phyloP scores from a whole-genome alignment of 2,113 vertebrate species.

The Meles meles region DNA sequence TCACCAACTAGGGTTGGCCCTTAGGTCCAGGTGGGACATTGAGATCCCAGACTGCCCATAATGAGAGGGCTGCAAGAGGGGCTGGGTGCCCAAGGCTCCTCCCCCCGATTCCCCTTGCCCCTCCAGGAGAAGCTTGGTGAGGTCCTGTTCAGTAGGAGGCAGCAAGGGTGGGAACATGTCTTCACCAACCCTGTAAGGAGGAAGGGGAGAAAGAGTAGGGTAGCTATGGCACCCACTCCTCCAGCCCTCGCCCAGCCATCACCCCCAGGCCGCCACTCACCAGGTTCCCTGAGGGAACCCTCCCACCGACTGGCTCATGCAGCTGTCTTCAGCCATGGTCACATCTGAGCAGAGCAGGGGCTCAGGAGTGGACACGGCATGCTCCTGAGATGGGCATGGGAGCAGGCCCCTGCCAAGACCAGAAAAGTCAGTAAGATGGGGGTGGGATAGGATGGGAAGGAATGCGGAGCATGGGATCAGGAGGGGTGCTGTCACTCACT shows the following conservation, averaged over 20 bases:
- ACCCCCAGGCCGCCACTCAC: slow-evolving; percentile 36
- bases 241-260: background rate
- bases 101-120: slow-evolving; percentile 18
- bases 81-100: slow-evolving; percentile 15
- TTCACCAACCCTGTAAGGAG: slow-evolving; percentile 43
- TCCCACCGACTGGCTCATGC: slow-evolving; percentile 29
- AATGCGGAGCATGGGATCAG: background rate
- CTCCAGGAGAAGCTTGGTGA: slow-evolving; percentile 59
- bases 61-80: slow-evolving; percentile 32
- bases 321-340: slow-evolving; percentile 62
- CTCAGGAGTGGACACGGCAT: slow-evolving; percentile 56
- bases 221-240: too few species aligned
- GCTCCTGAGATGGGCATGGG: slow-evolving; percentile 56
- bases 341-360: slow-evolving; percentile 57
- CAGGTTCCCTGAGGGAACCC: slow-evolving; percentile 56
- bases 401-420: slow-evolving; percentile 48
- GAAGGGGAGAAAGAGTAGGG: background rate
- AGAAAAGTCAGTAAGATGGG: background rate
- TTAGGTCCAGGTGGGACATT: slow-evolving; percentile 71
- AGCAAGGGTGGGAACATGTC: slow-evolving; percentile 56
- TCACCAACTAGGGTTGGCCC: slow-evolving; percentile 73
- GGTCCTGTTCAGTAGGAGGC: slow-evolving; percentile 68
- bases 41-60: slow-evolving; percentile 72
- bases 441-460: background rate
- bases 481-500: slow-evolving; percentile 58